Evolutionary conservation across 2,888 invertebrate genomes (phyloP).

Genomic region (Oeneis ivallda): DNA sequence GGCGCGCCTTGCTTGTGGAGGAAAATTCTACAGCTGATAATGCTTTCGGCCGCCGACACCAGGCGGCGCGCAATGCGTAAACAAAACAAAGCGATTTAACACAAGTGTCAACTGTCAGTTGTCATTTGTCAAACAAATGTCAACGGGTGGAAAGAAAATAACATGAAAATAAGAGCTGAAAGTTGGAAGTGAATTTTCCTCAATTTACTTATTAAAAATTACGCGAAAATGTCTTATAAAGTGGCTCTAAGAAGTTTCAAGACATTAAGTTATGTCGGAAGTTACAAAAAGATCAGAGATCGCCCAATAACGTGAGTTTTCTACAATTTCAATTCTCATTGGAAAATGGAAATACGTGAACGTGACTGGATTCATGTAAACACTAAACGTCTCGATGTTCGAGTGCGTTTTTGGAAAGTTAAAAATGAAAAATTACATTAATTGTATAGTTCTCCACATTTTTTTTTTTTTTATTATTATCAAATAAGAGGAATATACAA

Average conservation of each 20-base stretch:
- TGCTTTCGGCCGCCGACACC: slow-evolving; percentile 48
- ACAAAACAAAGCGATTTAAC: slow-evolving; percentile 47
- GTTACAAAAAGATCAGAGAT: slow-evolving; percentile 65
- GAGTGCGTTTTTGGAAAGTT: background rate
- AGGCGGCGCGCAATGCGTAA: slow-evolving; percentile 55
- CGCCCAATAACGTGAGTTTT: slow-evolving; percentile 65
- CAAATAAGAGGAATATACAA: no score
- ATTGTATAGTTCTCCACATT: no score
- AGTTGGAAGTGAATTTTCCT: background rate
- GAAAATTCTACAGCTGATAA: slow-evolving; percentile 76
- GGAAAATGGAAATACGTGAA: no score
- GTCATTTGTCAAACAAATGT: background rate
- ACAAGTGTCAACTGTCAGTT: slow-evolving; percentile 39
- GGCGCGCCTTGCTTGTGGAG: slow-evolving; percentile 69
- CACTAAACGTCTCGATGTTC: slow-evolving; percentile 10
- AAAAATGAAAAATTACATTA: slow-evolving; percentile 4
- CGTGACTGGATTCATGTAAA: slow-evolving; percentile 22
- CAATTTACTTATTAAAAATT: slow-evolving; percentile 45
- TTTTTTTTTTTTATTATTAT: no score
- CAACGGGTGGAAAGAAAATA: no score
- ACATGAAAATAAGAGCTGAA: slow-evolving; percentile 6
- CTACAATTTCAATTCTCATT: background rate
- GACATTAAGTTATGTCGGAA: slow-evolving; percentile 67
- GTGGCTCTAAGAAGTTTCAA: slow-evolving; percentile 60
- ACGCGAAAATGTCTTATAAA: slow-evolving; percentile 68